Conservation (phyloP, 1,140 invertebrate genomes). For the Acromyrmex heyeri region DNA sequence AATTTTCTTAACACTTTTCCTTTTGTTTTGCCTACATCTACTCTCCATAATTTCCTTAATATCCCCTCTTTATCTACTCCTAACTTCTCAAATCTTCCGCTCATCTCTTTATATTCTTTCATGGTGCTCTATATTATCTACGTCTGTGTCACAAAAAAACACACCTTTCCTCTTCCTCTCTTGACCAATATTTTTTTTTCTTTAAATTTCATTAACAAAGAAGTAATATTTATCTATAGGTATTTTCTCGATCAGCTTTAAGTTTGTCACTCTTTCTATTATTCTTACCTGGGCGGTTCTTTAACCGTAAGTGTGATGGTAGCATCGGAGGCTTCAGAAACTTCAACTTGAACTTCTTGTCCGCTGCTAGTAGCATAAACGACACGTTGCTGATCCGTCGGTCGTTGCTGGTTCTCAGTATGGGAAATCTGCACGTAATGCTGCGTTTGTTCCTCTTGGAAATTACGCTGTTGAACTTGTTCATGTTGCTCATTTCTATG, state of each 20-base stretch:
- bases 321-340: conserved; percentile 67
- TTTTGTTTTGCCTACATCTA: no score
- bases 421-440: conserved; percentile 80
- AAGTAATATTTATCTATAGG: background rate
- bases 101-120: no score
- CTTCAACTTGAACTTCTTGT: conserved; percentile 78
- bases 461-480: conserved; percentile 63
- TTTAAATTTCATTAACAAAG: no score
- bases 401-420: conserved; percentile 76
- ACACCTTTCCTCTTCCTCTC: no score
- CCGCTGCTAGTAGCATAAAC: conserved; percentile 80
- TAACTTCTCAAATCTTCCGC: no score
- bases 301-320: conserved; percentile 78
- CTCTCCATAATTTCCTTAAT: no score
- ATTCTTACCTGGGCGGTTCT: conserved; percentile 80
- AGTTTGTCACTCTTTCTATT: background rate
- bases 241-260: background rate
- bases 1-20: no score
- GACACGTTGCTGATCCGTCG: conserved; percentile 78
- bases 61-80: no score
- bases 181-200: no score
- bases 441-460: conserved; percentile 68
- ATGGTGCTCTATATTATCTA: no score
- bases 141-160: no score
- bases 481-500: conserved; percentile 70